phyloP scores from a whole-genome alignment of 1,140 invertebrate genomes.

The Mya arenaria region DNA sequence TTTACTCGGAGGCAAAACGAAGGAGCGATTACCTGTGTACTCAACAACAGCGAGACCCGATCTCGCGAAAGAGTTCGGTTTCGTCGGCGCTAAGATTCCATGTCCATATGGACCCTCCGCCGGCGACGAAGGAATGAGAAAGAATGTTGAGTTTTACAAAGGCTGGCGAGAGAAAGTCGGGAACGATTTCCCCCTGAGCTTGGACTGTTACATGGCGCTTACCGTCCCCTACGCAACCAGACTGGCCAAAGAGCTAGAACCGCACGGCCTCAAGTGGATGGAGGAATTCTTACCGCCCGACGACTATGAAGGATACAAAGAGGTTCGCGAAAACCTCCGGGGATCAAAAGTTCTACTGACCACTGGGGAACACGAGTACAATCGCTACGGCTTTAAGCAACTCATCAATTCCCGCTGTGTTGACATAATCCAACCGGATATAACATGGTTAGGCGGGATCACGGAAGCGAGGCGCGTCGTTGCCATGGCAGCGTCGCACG shows the following conservation, averaged over 20 bases:
- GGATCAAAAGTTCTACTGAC: conserved; percentile 73
- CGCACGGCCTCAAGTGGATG: conserved; percentile 76
- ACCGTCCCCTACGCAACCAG: conserved; percentile 72
- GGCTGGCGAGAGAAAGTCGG: conserved; percentile 75
- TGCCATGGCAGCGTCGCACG: conserved; percentile 75
- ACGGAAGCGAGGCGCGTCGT: conserved; percentile 75
- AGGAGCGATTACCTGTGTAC: conserved; percentile 75
- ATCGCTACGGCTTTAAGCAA: conserved; percentile 73
- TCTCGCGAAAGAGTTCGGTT: conserved; percentile 73
- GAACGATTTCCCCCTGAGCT: conserved; percentile 72
- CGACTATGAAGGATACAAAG: conserved; percentile 72
- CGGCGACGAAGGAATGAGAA: conserved; percentile 73
- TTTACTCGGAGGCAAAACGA: conserved; percentile 76
- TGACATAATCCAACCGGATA: conserved; percentile 78
- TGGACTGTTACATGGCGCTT: conserved; percentile 77
- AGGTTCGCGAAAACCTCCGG: conserved; percentile 69
- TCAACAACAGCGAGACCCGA: conserved; percentile 74
- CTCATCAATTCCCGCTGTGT: conserved; percentile 73
- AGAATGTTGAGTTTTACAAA: conserved; percentile 74
- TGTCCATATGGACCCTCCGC: conserved; percentile 75
- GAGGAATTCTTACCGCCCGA: conserved; percentile 78
- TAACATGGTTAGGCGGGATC: conserved; percentile 77
- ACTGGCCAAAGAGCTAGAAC: conserved; percentile 71
- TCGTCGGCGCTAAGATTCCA: conserved; percentile 75
- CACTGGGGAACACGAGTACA: conserved; percentile 78